phyloP scores from a whole-genome alignment of 2,113 vertebrate species.

The Oreochromis aureus region DNA sequence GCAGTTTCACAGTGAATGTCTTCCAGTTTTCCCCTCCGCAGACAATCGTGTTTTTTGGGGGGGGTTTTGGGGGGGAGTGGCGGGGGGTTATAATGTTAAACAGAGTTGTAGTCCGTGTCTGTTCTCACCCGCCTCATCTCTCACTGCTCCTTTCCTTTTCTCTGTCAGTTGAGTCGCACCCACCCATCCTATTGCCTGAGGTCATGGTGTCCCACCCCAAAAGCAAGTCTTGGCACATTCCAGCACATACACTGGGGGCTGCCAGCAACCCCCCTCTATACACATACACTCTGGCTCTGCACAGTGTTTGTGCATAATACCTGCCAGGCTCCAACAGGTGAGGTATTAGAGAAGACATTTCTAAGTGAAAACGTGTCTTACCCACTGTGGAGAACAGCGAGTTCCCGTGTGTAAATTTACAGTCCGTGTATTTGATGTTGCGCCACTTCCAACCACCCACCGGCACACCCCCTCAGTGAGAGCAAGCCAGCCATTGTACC shows the following conservation, averaged over 20 bases:
- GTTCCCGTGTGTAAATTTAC: constrained; percentile 37
- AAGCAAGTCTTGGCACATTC: constrained; percentile 76
- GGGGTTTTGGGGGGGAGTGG: too few species aligned
- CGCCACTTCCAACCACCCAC: constrained; percentile 52
- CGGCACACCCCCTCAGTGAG: constrained; percentile 21
- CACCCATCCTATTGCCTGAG: constrained; percentile 75
- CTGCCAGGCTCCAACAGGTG: constrained; percentile 64
- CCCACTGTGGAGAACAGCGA: constrained; percentile 8
- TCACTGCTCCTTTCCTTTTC: constrained; percentile 48
- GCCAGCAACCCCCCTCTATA: constrained; percentile 60
- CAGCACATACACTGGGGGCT: constrained; percentile 65
- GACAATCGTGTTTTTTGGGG: background rate
- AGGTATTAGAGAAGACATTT: constrained; percentile 37
- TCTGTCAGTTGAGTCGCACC: constrained; percentile 58
- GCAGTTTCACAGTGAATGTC: background rate
- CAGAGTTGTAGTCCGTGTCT: constrained; percentile 31
- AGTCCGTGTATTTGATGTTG: constrained; percentile 46
- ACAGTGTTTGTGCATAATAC: constrained; percentile 28
- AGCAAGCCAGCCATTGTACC: constrained; percentile 39
- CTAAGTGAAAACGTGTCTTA: constrained; percentile 5
- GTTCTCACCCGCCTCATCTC: constrained; percentile 45
- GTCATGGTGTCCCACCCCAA: constrained; percentile 81
- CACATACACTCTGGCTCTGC: constrained; percentile 24
- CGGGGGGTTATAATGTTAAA: background rate
- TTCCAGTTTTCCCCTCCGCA: background rate